phyloP scores from a whole-genome alignment of 2,113 vertebrate genomes.

The Eubucco bourcierii region DNA sequence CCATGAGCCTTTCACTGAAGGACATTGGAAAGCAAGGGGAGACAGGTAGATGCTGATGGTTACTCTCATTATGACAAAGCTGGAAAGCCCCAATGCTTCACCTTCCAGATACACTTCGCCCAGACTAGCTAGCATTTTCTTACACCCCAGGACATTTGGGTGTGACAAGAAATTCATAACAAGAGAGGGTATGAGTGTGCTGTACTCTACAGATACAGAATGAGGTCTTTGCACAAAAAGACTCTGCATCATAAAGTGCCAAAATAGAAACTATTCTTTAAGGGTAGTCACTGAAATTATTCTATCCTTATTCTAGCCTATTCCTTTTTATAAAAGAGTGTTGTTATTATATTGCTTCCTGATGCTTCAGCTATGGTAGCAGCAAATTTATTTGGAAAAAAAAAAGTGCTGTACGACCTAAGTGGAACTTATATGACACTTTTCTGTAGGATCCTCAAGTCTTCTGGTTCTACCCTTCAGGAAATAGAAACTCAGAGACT shows the following conservation, averaged over 20 bases:
- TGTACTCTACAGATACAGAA: background rate
- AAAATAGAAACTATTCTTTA: background rate
- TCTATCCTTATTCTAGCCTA: background rate
- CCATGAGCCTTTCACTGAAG: slow-evolving; percentile 91
- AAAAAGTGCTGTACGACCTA: background rate
- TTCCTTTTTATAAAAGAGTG: background rate
- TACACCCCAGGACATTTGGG: background rate
- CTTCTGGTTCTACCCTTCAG: background rate
- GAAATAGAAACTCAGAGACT: background rate
- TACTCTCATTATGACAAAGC: background rate
- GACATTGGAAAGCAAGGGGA: slow-evolving; percentile 33
- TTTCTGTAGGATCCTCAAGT: background rate
- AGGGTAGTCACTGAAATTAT: background rate
- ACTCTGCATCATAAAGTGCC: background rate
- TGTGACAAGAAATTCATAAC: background rate
- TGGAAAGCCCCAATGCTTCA: background rate
- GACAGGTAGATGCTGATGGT: background rate
- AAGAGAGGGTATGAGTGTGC: background rate
- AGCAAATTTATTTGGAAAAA: background rate
- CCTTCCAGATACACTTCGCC: background rate
- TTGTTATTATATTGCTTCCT: background rate
- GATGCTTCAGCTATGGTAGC: background rate
- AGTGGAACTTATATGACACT: background rate
- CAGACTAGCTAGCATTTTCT: background rate
- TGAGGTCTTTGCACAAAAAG: background rate